These are phyloP conservation scores for Tethea ocularis DNA, from an alignment of 2,888 invertebrate genomes.

Conservation along the genomic window DNA sequence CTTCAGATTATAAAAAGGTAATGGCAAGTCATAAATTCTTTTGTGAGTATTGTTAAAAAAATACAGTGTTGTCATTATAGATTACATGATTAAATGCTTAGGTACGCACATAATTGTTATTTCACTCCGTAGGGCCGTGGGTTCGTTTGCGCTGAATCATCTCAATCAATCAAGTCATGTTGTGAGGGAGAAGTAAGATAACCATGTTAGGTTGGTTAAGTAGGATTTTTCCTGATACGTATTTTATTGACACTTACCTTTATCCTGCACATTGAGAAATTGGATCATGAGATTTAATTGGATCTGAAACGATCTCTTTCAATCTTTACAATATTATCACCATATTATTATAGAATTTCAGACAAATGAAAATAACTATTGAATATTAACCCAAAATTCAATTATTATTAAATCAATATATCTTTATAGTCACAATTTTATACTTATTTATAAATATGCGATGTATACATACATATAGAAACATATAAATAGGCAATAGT, in stretches of 20 bases:
- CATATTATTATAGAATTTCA: too few relatives aligned
- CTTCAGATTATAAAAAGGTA: background rate
- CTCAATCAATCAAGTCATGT: slow-evolving; percentile 62
- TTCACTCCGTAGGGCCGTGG: slow-evolving; percentile 50
- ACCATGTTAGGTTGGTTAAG: slow-evolving; percentile 14
- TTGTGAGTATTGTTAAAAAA: slow-evolving; percentile 10
- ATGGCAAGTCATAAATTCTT: slow-evolving; percentile 6
- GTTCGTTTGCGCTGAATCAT: slow-evolving; percentile 59
- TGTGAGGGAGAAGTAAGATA: slow-evolving; percentile 31
- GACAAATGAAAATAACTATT: too few relatives aligned
- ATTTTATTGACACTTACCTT: background rate
- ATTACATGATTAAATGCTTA: slow-evolving; percentile 52
- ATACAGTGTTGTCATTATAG: slow-evolving; percentile 36
- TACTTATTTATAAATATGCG: too few relatives aligned
- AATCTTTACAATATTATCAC: too few relatives aligned
- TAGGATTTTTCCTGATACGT: slow-evolving; percentile 16
- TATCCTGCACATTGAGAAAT: too few relatives aligned
- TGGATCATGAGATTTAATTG: too few relatives aligned
- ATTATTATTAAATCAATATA: too few relatives aligned
- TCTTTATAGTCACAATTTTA: too few relatives aligned
- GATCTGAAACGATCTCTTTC: too few relatives aligned
- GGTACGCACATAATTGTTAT: slow-evolving; percentile 57
- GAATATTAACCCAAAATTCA: too few relatives aligned
- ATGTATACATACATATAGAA: too few relatives aligned
- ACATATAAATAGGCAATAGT: too few relatives aligned